Base-by-base conservation (phyloP, 2,888 invertebrate genomes). In the Horisme vitalbata region DNA sequence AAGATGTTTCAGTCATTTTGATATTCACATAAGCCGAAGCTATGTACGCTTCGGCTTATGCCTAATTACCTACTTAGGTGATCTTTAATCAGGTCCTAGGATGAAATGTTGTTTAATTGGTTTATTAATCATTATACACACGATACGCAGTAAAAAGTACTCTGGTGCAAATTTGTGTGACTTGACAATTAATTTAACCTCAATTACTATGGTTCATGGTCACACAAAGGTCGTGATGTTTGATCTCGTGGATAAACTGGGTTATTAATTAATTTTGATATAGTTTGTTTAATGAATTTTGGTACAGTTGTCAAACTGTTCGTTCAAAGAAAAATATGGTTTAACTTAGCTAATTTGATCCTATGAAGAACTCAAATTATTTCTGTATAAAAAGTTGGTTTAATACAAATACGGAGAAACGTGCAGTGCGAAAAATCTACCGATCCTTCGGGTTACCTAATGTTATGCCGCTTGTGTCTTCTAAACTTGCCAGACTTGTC, bases 131-230 rank as follows among this genome's bases (percentile, higher is more conserved):
- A 18, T 63, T 59, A 63, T 61, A 60, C 63, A 62, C 53, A 61
- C 64, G n/a, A 18, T 1, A 4, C 4, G 51, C 57, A 41, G 21
- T 56, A 58, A 57, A 58, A 57, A 66, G 69, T 23, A 20, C 20
- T 68, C 63, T 67, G 50, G 59, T 70, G 67, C 65, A 75, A 76
- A 78, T 72, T 71, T 57, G 62, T 68, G 71, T 63, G 80, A n/a
- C n/a, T n/a, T n/a, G n/a, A 75, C 83, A 83, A 85, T 83, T 82
- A 79, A 76, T 79, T 87, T 86, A 84, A 87, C 87, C 86, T 73
- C 79, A 80, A 81, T 86, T 78, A 78, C 65, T 34, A 44, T 9
- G 48, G 52, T 52, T 56, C 58, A 59, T 45, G 58, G 52, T 36
- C 41, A 30, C 26, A n/a, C 33, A 43, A 46, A 55, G 53, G 55